Base-by-base conservation (phyloP, 53 echinoderm and acorn worm species). In the Apostichopus leukothele region DNA sequence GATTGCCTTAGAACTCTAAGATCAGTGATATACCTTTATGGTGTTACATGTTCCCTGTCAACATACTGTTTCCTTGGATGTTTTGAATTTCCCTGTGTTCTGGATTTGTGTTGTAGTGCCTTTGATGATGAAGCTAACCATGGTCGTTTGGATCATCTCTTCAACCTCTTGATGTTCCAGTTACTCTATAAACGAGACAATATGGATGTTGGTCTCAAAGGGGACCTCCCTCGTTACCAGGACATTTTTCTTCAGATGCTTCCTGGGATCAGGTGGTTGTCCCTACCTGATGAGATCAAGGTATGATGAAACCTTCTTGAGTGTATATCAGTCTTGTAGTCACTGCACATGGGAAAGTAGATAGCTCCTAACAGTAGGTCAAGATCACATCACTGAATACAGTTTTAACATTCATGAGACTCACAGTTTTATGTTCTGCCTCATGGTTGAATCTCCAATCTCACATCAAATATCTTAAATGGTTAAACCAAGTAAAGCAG, bases 251-350 rank as follows among this genome's bases (percentile, higher is more conserved):
- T 95, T 27, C 92, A 97, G 77, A 91, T 88, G 89, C 92, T 97
- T 10, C 97, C 95, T 57, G 97, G 95, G 8, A 92, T 92, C 39
- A 95, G 95, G 95, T 94, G 97, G 93, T 91, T 97, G 5, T 92
- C 95, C 88, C 81, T 97, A 23, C 95, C 97, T 12, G 97, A 97
- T 55, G 92, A 97, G 50, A 90, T 92, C 84, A 95, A 95, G 93
- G 97, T 96, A 89, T 53, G 91, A 20, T 16, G 75, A 9, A 11
- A 9, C 63, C 63, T 39, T 39, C 39, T 39, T 39, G 68, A n/a
- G n/a, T 83, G 50, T 51, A 20, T 87, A 21, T 13, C 50, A 39
- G 52, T 8, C 73, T 27, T 74, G 50, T 50, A 50, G 9, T 83
- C 23, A 83, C 14, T 53, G 54, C 7, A 23, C 26, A 23, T 76